Evolutionary conservation across 2,113 vertebrate genomes (phyloP).

Genomic region (Salvelinus sp.): DNA sequence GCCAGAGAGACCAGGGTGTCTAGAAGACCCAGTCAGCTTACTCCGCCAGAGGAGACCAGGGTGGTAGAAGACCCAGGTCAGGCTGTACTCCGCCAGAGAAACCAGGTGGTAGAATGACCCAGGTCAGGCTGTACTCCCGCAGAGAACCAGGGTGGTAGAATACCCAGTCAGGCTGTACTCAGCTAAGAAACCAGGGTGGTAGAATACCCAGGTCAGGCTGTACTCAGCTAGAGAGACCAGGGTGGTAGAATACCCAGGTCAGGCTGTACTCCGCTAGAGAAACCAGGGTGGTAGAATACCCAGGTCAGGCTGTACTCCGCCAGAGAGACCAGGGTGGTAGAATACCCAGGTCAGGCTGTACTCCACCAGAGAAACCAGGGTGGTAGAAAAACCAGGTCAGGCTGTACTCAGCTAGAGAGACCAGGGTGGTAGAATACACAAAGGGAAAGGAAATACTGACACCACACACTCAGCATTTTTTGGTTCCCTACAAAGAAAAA

Average conservation of each 20-base stretch:
- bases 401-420: neutral
- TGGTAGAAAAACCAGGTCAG: too few species aligned
- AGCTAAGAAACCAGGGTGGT: neutral
- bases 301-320: neutral
- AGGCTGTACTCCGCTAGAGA: neutral
- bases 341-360: too few species aligned
- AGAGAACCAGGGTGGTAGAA: neutral
- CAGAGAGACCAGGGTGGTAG: neutral
- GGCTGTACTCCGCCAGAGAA: neutral
- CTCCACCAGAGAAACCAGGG: neutral
- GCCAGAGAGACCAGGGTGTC: neutral
- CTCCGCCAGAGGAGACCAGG: too few species aligned
- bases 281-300: neutral
- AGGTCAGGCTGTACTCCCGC: neutral
- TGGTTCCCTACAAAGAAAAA: too few species aligned
- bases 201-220: too few species aligned
- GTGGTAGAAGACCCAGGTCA: neutral
- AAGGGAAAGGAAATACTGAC: too few species aligned
- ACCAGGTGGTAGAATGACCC: neutral
- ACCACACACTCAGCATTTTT: too few species aligned
- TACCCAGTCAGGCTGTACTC: too few species aligned
- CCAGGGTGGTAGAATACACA: neutral
- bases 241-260: neutral
- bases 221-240: neutral
- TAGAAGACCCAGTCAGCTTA: too few species aligned